phyloP scores from a whole-genome alignment of 2,888 invertebrate genomes.

The Rhamphomyia laevipes region DNA sequence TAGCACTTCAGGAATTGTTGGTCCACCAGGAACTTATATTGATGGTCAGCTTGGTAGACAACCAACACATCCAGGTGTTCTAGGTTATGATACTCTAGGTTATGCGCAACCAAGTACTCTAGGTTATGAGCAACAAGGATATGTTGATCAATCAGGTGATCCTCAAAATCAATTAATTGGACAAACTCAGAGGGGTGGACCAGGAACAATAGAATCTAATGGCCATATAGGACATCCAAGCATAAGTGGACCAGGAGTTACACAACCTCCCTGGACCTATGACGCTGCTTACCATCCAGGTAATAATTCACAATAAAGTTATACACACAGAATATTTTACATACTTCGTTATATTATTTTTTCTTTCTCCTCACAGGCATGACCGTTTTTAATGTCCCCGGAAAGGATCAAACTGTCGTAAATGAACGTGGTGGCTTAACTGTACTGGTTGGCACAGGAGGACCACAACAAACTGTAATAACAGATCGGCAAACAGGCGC shows the following conservation, averaged over 20 bases:
- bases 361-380: background rate
- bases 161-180: too few species aligned
- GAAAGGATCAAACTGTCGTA: slow-evolving; percentile 11
- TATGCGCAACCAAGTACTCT: background rate
- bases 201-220: too few species aligned
- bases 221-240: too few species aligned
- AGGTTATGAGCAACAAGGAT: too few species aligned
- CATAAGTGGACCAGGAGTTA: too few species aligned
- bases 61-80: background rate
- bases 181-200: too few species aligned
- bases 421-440: slow-evolving; percentile 14
- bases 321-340: background rate
- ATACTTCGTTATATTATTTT: background rate
- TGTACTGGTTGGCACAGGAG: slow-evolving; percentile 17
- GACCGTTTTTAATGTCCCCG: slow-evolving; percentile 8
- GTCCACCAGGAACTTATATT: background rate
- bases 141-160: too few species aligned
- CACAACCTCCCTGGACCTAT: too few species aligned
- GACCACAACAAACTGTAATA: slow-evolving; percentile 16
- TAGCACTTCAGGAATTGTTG: background rate
- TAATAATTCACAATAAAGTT: background rate
- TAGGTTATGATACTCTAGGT: background rate
- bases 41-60: background rate
- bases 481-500: slow-evolving; percentile 11
- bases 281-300: background rate